These are phyloP conservation scores for Aphelocoma coerulescens DNA, from an alignment of 2,113 vertebrate genomes.

Conservation along the genomic window DNA sequence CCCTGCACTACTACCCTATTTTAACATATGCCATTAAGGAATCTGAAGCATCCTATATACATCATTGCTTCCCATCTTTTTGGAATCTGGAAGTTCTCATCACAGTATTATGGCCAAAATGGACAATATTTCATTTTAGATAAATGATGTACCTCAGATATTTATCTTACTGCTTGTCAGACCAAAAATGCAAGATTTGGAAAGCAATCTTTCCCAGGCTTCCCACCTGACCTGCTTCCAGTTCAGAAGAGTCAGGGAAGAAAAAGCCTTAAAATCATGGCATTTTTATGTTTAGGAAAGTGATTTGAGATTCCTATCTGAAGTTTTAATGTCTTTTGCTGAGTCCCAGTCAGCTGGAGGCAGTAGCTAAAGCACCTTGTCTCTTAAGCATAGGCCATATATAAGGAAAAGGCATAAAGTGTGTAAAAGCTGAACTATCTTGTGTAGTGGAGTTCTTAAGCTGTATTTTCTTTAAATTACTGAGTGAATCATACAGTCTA, in stretches of 20 bases:
- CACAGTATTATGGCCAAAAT: neutral
- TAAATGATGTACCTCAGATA: neutral
- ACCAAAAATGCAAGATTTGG: constrained; percentile 23
- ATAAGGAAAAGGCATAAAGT: neutral
- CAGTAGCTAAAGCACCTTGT: neutral
- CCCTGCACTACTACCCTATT: neutral
- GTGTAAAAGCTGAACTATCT: neutral
- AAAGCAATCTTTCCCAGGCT: constrained; percentile 24
- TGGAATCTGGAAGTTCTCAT: constrained; percentile 12
- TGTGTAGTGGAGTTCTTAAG: neutral
- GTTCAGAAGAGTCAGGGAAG: neutral
- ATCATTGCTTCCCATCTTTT: neutral
- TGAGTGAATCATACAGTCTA: neutral
- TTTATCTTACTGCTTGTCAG: constrained; percentile 19
- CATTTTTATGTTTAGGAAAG: constrained; percentile 37
- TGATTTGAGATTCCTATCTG: neutral
- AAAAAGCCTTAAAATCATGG: constrained; percentile 28
- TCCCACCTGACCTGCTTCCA: neutral
- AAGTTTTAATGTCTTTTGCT: constrained; percentile 10
- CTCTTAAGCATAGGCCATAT: neutral
- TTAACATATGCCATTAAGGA: neutral
- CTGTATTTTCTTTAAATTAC: neutral
- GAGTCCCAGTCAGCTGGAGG: neutral
- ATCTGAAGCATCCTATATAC: neutral
- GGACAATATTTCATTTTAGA: constrained; percentile 17